phyloP scores from a whole-genome alignment of 2,113 vertebrate genomes.

The Melanerpes aurifrons region DNA sequence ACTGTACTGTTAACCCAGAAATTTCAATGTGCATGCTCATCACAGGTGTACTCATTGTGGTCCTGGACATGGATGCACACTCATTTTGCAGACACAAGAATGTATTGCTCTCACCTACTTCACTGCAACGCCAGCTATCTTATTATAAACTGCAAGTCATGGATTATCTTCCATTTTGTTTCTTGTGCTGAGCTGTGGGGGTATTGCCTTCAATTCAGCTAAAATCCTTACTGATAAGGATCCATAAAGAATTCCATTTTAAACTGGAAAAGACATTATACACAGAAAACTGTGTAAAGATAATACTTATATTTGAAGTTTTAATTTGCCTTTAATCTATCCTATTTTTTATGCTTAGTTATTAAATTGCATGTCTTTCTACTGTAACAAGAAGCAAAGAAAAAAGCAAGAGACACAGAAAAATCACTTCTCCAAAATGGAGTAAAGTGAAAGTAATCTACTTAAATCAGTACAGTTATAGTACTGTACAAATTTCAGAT shows the following conservation, averaged over 20 bases:
- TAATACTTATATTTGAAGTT: background rate
- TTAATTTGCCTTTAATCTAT: background rate
- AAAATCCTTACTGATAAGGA: background rate
- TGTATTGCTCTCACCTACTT: background rate
- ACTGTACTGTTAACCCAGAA: background rate
- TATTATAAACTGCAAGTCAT: background rate
- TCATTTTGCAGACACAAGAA: background rate
- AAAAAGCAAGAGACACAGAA: background rate
- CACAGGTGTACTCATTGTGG: background rate
- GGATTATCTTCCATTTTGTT: slow-evolving; percentile 1
- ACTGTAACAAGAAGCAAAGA: background rate
- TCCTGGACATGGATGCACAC: rapidly evolving
- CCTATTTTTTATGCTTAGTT: background rate
- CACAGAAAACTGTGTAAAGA: background rate
- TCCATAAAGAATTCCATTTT: background rate
- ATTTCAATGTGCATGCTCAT: background rate
- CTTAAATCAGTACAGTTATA: background rate
- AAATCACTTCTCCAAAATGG: background rate
- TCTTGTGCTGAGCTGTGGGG: background rate
- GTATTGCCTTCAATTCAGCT: background rate
- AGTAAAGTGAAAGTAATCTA: background rate
- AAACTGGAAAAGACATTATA: background rate
- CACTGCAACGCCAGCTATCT: background rate
- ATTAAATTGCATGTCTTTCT: background rate
- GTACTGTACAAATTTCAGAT: background rate